These are phyloP conservation scores for Anser cygnoides DNA, from an alignment of 2,113 vertebrate genomes.

Conservation along the genomic window DNA sequence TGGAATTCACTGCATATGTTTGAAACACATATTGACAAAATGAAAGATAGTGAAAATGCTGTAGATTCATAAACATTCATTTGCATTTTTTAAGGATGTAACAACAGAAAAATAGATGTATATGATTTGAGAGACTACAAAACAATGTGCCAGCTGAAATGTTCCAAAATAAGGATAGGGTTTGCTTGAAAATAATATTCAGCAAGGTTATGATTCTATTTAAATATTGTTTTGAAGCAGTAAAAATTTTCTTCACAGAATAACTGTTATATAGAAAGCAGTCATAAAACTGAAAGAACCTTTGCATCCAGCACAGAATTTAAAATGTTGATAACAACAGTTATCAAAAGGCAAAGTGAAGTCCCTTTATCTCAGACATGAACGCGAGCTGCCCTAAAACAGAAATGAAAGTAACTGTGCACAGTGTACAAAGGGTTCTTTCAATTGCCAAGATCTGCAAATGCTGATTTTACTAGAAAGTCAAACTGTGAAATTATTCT, in stretches of 20 bases:
- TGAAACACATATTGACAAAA: not conserved
- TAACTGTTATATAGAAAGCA: not conserved
- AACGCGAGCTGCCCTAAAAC: not conserved
- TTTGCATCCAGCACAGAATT: not conserved
- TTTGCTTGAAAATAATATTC: conserved; percentile 6
- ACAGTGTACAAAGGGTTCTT: not conserved
- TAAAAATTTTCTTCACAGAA: not conserved
- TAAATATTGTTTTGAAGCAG: conserved; percentile 6
- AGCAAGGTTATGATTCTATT: not conserved
- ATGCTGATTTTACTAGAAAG: not conserved
- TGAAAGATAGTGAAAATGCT: not conserved
- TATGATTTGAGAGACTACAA: not conserved
- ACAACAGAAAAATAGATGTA: not conserved
- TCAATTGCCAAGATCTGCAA: not conserved
- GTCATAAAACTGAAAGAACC: not conserved
- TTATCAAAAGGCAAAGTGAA: not conserved
- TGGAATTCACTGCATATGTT: not conserved
- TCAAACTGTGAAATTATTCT: not conserved
- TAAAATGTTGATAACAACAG: not conserved
- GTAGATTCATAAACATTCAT: not conserved
- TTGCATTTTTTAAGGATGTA: not conserved
- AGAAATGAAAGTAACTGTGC: not conserved
- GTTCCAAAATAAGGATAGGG: not conserved
- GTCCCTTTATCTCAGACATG: not conserved
- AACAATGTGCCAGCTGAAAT: not conserved